Evolutionary conservation across 2,797 vertebrate genomes (phyloP).

Genomic region (Menidia menidia): DNA sequence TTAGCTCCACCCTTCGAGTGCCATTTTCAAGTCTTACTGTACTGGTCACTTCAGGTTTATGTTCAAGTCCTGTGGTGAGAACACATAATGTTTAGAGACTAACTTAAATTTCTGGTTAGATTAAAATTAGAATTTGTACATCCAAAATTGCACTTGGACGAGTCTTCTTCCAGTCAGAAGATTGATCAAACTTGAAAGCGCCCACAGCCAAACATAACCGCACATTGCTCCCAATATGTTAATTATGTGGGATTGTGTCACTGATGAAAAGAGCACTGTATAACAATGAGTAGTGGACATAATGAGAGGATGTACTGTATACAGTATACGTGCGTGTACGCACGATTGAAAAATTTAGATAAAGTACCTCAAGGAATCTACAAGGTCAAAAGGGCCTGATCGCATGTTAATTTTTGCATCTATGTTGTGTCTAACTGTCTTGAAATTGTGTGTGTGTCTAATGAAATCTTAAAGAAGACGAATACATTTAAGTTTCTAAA

Average conservation of each 20-base stretch:
- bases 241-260: too few relatives aligned
- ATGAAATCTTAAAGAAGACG: background rate
- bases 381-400: background rate
- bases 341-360: too few relatives aligned
- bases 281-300: too few relatives aligned
- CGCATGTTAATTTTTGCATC: background rate
- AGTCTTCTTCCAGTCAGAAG: too few relatives aligned
- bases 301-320: too few relatives aligned
- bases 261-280: too few relatives aligned
- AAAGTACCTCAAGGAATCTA: too few relatives aligned
- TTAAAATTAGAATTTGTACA: background rate
- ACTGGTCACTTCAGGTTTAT: conserved; percentile 42
- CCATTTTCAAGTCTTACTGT: conserved; percentile 27
- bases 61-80: conserved; percentile 62
- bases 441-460: background rate
- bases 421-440: background rate
- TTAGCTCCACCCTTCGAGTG: conserved; percentile 53
- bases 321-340: too few relatives aligned
- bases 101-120: background rate
- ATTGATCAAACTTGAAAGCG: too few relatives aligned
- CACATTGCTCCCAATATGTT: background rate
- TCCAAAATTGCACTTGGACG: too few relatives aligned
- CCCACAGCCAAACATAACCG: too few relatives aligned
- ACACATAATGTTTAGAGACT: conserved; percentile 3
- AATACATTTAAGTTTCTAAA: background rate